Evolutionary conservation across 2,888 invertebrate genomes (phyloP).

Genomic region (Caenorhabditis drosophilae): DNA sequence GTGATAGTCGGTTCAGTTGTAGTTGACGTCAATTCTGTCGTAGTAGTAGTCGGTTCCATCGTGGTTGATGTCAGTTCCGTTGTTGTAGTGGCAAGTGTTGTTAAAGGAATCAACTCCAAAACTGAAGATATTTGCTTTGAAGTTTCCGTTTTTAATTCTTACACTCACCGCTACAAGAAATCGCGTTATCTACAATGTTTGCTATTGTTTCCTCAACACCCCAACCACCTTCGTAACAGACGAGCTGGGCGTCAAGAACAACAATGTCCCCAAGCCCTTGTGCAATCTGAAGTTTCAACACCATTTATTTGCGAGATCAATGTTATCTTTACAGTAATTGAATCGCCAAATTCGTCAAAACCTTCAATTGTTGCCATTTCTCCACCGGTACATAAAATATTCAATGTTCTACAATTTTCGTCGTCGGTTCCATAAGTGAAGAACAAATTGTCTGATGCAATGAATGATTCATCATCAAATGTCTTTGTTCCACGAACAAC

Average conservation of each 20-base stretch:
- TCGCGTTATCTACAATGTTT: conserved; percentile 8
- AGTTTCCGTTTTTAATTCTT: background rate
- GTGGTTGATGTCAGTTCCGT: background rate
- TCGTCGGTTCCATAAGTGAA: conserved; percentile 22
- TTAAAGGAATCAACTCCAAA: conserved; percentile 17
- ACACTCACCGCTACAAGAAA: conserved; percentile 27
- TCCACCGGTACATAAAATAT: conserved; percentile 28
- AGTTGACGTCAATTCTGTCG: background rate
- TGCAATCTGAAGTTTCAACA: conserved; percentile 12
- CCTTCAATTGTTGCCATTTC: conserved; percentile 24
- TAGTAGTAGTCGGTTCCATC: background rate
- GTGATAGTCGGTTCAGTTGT: background rate
- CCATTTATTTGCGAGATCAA: background rate
- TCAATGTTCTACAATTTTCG: conserved; percentile 11
- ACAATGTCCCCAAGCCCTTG: conserved; percentile 14
- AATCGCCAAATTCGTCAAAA: background rate
- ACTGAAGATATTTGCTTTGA: conserved; percentile 11
- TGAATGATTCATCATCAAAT: conserved; percentile 16
- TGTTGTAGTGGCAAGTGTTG: conserved; percentile 8
- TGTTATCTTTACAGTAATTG: background rate
- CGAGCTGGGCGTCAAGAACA: conserved; percentile 28
- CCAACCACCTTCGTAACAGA: conserved; percentile 31
- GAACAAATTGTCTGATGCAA: conserved; percentile 27
- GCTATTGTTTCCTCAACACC: conserved; percentile 8
- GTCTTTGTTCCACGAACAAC: conserved; percentile 18